These are phyloP conservation scores for Hylyphantes graminicola DNA, from an alignment of 1,140 invertebrate species.

Conservation along the genomic window DNA sequence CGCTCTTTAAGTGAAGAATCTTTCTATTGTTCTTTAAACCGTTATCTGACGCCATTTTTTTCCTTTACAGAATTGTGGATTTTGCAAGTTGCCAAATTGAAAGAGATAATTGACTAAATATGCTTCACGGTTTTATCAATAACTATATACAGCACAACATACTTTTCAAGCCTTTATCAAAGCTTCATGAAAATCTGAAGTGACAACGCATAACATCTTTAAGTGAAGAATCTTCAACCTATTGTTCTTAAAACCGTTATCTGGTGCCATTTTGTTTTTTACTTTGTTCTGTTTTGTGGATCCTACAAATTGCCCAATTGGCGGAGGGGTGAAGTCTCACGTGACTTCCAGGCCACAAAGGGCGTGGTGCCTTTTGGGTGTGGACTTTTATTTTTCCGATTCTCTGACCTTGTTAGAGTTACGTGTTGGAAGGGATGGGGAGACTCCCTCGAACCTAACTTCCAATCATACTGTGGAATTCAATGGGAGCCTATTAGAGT, in stretches of 20 bases:
- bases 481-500: no score
- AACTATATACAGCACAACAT: not conserved
- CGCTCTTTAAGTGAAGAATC: no score
- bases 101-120: no score
- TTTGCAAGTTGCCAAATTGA: no score
- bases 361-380: slow-evolving; percentile 37
- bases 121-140: no score
- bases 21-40: no score
- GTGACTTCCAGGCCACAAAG: slow-evolving; percentile 27
- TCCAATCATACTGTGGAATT: no score
- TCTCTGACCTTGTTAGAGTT: slow-evolving; percentile 34
- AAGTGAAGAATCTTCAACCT: slow-evolving; percentile 2
- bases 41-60: no score
- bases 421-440: slow-evolving; percentile 17
- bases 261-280: slow-evolving; percentile 4
- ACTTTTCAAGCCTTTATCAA: no score
- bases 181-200: no score
- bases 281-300: not conserved
- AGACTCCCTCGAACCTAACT: not conserved
- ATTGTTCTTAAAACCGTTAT: slow-evolving; percentile 30
- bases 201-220: no score
- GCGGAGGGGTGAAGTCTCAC: not conserved
- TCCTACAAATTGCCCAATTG: slow-evolving; percentile 18
- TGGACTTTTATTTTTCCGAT: slow-evolving; percentile 31
- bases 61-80: not conserved